A percentile compares a stretch with the other conserved stretches of the same genome.
phyloP scores from a whole-genome alignment of 2,888 invertebrate genomes.

The Thymelicus lineola region DNA sequence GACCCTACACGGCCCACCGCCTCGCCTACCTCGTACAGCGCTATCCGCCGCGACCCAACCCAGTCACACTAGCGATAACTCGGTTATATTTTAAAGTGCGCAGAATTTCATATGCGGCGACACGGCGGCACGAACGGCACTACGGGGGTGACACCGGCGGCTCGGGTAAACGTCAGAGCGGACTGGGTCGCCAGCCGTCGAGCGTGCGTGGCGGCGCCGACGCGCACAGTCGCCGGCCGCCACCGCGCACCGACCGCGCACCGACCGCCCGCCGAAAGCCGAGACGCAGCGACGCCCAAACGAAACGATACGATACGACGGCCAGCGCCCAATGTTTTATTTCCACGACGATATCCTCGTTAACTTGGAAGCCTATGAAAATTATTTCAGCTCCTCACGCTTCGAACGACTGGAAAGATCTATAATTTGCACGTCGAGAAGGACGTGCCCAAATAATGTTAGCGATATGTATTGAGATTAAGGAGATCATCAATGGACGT shows the following conservation, averaged over 20 bases:
- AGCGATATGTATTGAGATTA: constrained; percentile 74
- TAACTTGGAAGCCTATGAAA: constrained; percentile 7
- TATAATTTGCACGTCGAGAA: constrained; percentile 33
- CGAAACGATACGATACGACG: constrained; percentile 57
- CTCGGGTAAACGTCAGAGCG: constrained; percentile 79
- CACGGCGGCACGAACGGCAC: constrained; percentile 60
- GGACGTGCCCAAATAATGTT: constrained; percentile 60
- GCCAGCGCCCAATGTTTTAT: constrained; percentile 62
- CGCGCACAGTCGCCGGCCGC: constrained; percentile 74
- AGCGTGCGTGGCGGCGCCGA: constrained; percentile 78
- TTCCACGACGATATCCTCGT: constrained; percentile 9
- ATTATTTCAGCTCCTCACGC: background rate
- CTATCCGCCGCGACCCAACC: constrained; percentile 46
- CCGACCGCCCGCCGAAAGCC: constrained; percentile 75
- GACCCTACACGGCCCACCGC: constrained; percentile 44
- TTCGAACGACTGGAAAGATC: background rate
- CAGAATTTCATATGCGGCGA: constrained; percentile 65
- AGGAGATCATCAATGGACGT: constrained; percentile 82
- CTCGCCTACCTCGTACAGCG: constrained; percentile 49
- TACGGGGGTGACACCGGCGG: constrained; percentile 72
- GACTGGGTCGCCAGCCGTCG: constrained; percentile 83
- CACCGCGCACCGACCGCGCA: constrained; percentile 47
- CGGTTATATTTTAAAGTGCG: constrained; percentile 62
- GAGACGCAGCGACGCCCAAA: constrained; percentile 84
- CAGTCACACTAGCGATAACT: constrained; percentile 50